Evolutionary conservation across 64 coral and sea anemone species (phyloP).

Genomic region (Acropora tenuis): DNA sequence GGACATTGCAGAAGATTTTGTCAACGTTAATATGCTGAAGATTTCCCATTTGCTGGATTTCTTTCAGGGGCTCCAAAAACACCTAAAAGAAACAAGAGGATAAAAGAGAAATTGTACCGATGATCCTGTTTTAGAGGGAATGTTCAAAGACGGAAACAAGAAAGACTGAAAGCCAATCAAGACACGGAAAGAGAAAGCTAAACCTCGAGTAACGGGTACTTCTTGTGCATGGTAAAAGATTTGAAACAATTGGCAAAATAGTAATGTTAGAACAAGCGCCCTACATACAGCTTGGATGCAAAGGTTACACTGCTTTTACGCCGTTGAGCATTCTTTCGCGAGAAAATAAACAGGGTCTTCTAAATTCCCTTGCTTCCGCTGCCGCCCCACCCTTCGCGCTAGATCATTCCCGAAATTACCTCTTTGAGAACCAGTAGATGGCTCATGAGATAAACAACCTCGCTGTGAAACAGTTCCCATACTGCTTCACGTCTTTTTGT

Average conservation of each 20-base stretch:
- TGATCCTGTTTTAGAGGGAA: neutral
- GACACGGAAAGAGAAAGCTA: too few relatives aligned
- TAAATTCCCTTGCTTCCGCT: too few relatives aligned
- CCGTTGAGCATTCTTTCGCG: too few relatives aligned
- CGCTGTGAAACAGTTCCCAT: conserved; percentile 98
- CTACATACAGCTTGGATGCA: too few relatives aligned
- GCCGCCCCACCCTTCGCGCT: too few relatives aligned
- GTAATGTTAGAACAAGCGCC: too few relatives aligned
- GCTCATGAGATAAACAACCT: conserved; percentile 92
- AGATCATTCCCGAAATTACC: neutral
- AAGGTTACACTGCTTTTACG: too few relatives aligned
- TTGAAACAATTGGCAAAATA: too few relatives aligned
- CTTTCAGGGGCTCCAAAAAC: conserved; percentile 86
- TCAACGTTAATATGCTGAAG: conserved; percentile 61
- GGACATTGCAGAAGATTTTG: conserved; percentile 82
- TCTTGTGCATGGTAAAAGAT: too few relatives aligned
- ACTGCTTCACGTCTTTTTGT: conserved; percentile 96
- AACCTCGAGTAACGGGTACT: too few relatives aligned
- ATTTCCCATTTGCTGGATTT: conserved; percentile 87
- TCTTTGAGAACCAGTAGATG: conserved; percentile 95
- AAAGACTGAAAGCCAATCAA: neutral
- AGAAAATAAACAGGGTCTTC: too few relatives aligned
- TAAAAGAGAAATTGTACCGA: neutral
- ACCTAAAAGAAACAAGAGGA: conserved; percentile 16
- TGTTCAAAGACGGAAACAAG: neutral